These are phyloP conservation scores for Salvelinus alpinus DNA, from an alignment of 2,113 vertebrate genomes.

Conservation along the genomic window DNA sequence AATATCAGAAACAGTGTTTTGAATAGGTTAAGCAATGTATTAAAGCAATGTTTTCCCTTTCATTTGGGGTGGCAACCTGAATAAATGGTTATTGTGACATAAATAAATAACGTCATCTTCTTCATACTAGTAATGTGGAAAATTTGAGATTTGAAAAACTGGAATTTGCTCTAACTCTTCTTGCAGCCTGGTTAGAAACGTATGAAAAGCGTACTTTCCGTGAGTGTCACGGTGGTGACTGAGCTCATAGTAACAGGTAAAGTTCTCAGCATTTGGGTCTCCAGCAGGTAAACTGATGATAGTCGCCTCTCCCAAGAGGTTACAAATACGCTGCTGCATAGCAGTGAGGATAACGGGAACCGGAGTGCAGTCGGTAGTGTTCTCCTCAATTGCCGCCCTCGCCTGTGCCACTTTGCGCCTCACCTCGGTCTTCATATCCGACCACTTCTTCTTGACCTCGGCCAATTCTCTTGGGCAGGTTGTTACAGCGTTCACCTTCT, in stretches of 20 bases:
- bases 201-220: constrained; percentile 81
- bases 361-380: constrained; percentile 72
- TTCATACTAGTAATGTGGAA: background rate
- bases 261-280: constrained; percentile 81
- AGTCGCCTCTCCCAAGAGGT: constrained; percentile 94
- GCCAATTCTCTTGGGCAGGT: constrained; percentile 92
- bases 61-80: too few relatives aligned
- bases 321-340: constrained; percentile 96
- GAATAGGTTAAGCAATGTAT: too few relatives aligned
- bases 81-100: too few relatives aligned
- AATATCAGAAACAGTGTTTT: constrained; percentile 14
- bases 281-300: constrained; percentile 90
- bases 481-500: constrained; percentile 91
- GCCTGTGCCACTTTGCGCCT: constrained; percentile 94
- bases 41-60: background rate
- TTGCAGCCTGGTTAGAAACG: constrained; percentile 10
- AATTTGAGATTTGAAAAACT: background rate
- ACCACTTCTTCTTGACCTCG: constrained; percentile 98
- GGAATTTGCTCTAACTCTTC: background rate
- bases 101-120: too few relatives aligned
- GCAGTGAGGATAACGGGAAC: constrained; percentile 90
- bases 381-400: constrained; percentile 87
- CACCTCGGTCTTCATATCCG: constrained; percentile 96
- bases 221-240: constrained; percentile 82
- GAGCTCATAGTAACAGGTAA: constrained; percentile 77